phyloP scores from a whole-genome alignment of 1,140 invertebrate genomes.

The Atta cephalotes region DNA sequence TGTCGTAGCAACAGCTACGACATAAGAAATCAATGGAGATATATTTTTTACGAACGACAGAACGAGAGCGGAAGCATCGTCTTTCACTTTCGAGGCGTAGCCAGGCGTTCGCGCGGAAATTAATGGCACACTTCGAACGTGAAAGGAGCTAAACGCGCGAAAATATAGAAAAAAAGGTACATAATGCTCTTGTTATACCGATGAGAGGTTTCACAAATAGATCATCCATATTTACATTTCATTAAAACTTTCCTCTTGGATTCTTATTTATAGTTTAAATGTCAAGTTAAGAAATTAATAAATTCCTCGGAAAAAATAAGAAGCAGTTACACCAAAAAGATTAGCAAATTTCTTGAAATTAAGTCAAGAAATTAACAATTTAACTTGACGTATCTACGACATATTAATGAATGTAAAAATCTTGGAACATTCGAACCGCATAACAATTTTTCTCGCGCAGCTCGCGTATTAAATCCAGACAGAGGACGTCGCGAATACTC shows the following conservation, averaged over 20 bases:
- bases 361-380: slow-evolving; percentile 9
- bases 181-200: not conserved
- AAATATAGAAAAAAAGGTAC: not conserved
- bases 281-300: slow-evolving; percentile 15
- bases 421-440: slow-evolving; percentile 1
- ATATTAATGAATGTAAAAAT: not conserved
- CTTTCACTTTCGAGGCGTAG: slow-evolving; percentile 43
- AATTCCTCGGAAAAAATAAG: slow-evolving; percentile 5
- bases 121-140: slow-evolving; percentile 41
- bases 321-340: not conserved
- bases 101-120: slow-evolving; percentile 34
- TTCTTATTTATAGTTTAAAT: not conserved
- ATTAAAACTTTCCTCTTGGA: slow-evolving; percentile 32
- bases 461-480: slow-evolving; percentile 40
- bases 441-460: slow-evolving; percentile 12
- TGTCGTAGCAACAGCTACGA: not conserved
- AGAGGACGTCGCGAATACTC: slow-evolving; percentile 37
- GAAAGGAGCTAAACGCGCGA: slow-evolving; percentile 33
- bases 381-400: not conserved
- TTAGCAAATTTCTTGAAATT: not conserved
- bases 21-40: not conserved
- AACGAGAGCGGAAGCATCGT: slow-evolving; percentile 57
- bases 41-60: not conserved
- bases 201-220: not conserved
- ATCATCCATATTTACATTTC: slow-evolving; percentile 6